phyloP scores from a whole-genome alignment of 2,888 invertebrate genomes.

The Metopia argyrocephala region DNA sequence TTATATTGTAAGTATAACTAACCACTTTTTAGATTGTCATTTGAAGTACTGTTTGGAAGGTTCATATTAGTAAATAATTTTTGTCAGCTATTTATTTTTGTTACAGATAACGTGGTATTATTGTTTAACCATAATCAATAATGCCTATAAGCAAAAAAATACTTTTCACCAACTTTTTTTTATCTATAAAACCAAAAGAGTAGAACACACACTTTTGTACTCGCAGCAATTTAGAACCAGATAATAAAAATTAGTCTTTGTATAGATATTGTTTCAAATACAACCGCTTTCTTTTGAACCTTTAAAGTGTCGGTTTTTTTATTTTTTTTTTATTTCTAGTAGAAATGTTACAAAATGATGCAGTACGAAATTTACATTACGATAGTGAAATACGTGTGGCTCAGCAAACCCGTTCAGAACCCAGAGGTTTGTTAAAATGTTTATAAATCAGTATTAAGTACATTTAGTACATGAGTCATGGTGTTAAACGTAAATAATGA shows the following conservation, averaged over 20 bases:
- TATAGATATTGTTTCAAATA: slow-evolving; percentile 29
- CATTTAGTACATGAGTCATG: not conserved
- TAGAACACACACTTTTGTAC: not conserved
- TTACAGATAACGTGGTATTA: not conserved
- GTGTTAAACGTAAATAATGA: not conserved
- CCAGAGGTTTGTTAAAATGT: slow-evolving; percentile 69
- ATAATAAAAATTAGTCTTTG: slow-evolving; percentile 46
- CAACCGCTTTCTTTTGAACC: not conserved
- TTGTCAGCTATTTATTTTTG: not conserved
- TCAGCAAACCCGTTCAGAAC: slow-evolving; percentile 72
- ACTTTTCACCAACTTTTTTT: slow-evolving; percentile 15
- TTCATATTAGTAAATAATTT: too few relatives aligned
- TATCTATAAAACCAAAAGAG: slow-evolving; percentile 39
- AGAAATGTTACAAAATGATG: slow-evolving; percentile 76
- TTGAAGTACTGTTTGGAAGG: too few relatives aligned
- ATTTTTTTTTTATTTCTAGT: too few relatives aligned
- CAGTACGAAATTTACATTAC: slow-evolving; percentile 75
- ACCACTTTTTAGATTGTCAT: too few relatives aligned
- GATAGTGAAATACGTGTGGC: slow-evolving; percentile 77
- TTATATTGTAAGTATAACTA: too few relatives aligned
- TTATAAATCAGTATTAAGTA: not conserved
- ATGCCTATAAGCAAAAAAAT: slow-evolving; percentile 2
- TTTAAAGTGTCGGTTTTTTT: too few relatives aligned
- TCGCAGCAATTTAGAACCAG: slow-evolving; percentile 6
- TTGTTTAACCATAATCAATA: slow-evolving; percentile 28